Conservation (phyloP, 64 coral and sea anemone species). For the Stylophora pistillata region DNA sequence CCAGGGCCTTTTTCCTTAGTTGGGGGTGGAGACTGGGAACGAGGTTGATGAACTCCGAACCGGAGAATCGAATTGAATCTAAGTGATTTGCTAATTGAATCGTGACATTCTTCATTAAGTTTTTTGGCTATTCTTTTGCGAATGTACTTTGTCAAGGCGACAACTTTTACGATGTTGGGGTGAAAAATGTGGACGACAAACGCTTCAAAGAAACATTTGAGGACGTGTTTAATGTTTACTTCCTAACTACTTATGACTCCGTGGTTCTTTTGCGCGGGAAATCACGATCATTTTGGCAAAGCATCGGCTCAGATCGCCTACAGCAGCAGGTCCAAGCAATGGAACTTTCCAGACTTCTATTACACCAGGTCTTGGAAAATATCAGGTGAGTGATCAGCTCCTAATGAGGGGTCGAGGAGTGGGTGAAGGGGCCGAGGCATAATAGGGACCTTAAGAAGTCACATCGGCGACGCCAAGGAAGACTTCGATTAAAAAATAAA, state of each 20-base stretch:
- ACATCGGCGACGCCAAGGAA: too few species aligned
- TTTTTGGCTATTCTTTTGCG: too few species aligned
- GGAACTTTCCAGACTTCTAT: slow-evolving; percentile 92
- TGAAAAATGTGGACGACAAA: slow-evolving; percentile 81
- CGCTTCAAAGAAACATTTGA: slow-evolving; percentile 96
- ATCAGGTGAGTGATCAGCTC: slow-evolving; percentile 28
- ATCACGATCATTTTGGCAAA: slow-evolving; percentile 92
- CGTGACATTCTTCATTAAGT: too few species aligned
- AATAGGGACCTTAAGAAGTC: background rate
- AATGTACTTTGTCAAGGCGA: slow-evolving; percentile 85
- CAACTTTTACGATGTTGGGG: slow-evolving; percentile 85
- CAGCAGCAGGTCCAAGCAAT: slow-evolving; percentile 71
- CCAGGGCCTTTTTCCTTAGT: too few species aligned
- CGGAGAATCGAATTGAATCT: too few species aligned
- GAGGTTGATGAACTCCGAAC: too few species aligned
- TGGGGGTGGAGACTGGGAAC: too few species aligned
- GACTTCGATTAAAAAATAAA: too few species aligned
- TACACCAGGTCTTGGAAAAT: slow-evolving; percentile 79
- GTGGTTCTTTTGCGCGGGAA: slow-evolving; percentile 93
- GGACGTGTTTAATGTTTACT: slow-evolving; percentile 72
- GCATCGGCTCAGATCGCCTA: slow-evolving; percentile 92
- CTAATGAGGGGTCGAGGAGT: background rate
- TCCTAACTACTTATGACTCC: slow-evolving; percentile 67
- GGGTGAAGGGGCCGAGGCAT: background rate
- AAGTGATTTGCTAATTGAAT: too few species aligned